phyloP scores from a whole-genome alignment of 1,140 invertebrate genomes.

The Dolichoris vasculosae region DNA sequence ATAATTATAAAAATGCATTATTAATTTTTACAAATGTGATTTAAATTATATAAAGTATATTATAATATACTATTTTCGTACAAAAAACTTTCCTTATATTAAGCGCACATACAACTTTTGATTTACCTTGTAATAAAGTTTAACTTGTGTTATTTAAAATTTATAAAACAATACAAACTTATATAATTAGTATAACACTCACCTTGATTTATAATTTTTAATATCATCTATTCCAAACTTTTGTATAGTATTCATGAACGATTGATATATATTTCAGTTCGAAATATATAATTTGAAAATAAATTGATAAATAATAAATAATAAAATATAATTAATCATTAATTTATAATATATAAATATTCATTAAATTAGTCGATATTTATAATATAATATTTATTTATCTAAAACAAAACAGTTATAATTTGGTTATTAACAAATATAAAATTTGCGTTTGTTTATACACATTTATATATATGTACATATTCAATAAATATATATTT shows the following conservation, averaged over 20 bases:
- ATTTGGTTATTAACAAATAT: no score
- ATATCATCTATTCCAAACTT: neutral
- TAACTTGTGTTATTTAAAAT: neutral
- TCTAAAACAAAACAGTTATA: no score
- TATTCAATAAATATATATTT: no score
- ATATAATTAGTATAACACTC: neutral
- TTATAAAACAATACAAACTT: neutral
- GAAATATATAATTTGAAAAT: neutral
- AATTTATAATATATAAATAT: neutral
- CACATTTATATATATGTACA: no score
- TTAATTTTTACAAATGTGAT: no score
- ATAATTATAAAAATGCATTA: no score
- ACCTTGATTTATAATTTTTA: neutral
- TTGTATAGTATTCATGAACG: neutral
- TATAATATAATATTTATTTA: neutral
- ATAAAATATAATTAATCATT: no score
- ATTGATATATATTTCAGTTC: neutral
- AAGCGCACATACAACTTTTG: neutral
- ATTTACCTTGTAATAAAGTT: neutral
- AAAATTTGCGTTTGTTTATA: no score
- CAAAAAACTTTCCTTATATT: neutral
- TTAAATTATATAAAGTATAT: neutral
- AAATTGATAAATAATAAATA: neutral
- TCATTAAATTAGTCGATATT: neutral
- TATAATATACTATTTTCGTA: neutral